Evolutionary conservation across 2,797 vertebrate genomes (phyloP).

Genomic region (Pseudopleuronectes americanus): DNA sequence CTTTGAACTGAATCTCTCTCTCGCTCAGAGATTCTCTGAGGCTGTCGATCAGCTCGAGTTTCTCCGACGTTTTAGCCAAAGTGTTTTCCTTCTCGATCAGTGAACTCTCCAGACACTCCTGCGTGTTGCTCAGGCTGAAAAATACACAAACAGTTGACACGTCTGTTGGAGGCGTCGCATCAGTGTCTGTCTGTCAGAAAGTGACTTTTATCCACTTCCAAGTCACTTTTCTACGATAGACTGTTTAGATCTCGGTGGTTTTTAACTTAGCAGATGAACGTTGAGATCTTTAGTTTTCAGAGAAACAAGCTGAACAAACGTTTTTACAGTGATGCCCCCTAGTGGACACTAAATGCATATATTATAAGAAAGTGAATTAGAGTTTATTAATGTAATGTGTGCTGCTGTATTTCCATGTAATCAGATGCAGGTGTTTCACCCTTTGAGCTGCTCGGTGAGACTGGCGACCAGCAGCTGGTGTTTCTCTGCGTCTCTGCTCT

Average conservation of each 20-base stretch:
- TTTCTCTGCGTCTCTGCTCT: conserved; percentile 87
- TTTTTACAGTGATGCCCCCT: no score
- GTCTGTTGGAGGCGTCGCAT: no score
- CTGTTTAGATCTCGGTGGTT: no score
- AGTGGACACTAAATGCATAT: no score
- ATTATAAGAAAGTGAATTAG: no score
- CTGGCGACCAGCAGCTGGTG: conserved; percentile 86
- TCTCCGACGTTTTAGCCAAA: conserved; percentile 82
- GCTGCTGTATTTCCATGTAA: neutral
- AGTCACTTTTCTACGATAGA: no score
- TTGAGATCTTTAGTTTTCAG: no score
- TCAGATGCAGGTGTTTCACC: conserved; percentile 72
- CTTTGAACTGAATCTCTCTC: conserved; percentile 83
- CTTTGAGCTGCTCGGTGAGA: conserved; percentile 90
- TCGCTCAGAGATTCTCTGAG: conserved; percentile 82
- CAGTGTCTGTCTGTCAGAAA: no score
- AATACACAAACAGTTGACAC: neutral
- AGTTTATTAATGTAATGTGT: no score
- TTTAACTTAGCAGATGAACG: no score
- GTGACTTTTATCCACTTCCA: no score
- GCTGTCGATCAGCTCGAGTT: conserved; percentile 84
- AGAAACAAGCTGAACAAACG: no score
- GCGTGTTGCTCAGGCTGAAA: conserved; percentile 87
- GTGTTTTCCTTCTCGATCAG: conserved; percentile 91
- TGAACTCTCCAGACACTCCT: conserved; percentile 88